Base-by-base conservation (phyloP, 2,888 invertebrate species). In the Conops quadrifasciatus region DNA sequence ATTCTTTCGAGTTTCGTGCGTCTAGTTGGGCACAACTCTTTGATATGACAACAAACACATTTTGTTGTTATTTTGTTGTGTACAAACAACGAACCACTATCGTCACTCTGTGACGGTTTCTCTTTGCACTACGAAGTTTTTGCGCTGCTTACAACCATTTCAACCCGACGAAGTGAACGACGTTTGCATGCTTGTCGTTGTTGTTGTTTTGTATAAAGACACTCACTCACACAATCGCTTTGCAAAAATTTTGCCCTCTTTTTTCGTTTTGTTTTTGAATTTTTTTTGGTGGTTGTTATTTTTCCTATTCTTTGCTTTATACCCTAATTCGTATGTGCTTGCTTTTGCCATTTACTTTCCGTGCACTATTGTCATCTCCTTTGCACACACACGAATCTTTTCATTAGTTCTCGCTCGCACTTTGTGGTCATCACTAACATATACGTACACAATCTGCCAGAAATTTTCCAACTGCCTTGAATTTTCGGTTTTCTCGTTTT, bases 401-500 rank as follows among this genome's bases (percentile, higher is more conserved):
- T 13, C 58, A 60, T 36, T 71, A 13, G 62, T 70, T 21, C 28
- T 43, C 62, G 53, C 69, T 67, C 60, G 43, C 58, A 56, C 74
- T 71, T 70, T 60, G 60, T 71, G 66, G 74, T 66, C 73, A 66
- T 60, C 71, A 59, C 53, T 70, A 70, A 78, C 75, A 73, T 75
- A 77, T 82, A 78, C 73, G 78, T 76, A 72, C 77, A 78, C 51
- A 30, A 21, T 56, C 30, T 28, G 21, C 19, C 49, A 68, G 62
- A 68, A 78, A 80, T 73, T 79, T 79, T 77, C 78, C 78, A 73
- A 72, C 75, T 71, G 66, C 74, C 63, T 72, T 21, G 69, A 72
- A 77, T 80, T 79, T 80, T 81, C 77, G 82, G 81, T 82, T 81
- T 81, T 74, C 75, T n/a, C 73, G 70, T 77, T 73, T 77, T 75